A percentile compares a stretch with the other conserved stretches of the same genome.
Conservation (phyloP, 53 echinoderm and acorn worm genomes). For the Echinarachnius parma region DNA sequence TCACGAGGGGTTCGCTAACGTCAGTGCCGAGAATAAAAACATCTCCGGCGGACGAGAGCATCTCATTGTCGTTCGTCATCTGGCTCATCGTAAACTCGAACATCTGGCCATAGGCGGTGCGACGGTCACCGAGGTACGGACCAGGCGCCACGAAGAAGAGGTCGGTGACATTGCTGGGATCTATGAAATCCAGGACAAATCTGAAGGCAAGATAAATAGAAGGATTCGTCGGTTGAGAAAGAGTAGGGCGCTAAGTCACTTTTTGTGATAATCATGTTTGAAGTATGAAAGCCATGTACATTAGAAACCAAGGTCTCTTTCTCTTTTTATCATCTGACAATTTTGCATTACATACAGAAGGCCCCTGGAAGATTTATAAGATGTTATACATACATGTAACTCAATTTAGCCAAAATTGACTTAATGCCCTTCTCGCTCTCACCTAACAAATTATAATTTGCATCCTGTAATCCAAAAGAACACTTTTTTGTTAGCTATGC, state of each 20-base stretch:
- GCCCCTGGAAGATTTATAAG: too few species aligned
- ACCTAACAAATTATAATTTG: too few species aligned
- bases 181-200: conserved; percentile 69
- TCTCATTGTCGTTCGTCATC: conserved; percentile 59
- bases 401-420: too few species aligned
- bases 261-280: too few species aligned
- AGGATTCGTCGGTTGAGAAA: too few species aligned
- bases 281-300: background rate
- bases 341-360: too few species aligned
- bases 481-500: too few species aligned
- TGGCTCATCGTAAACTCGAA: conserved; percentile 78
- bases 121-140: conserved; percentile 67
- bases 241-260: too few species aligned
- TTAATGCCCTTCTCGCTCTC: too few species aligned
- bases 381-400: too few species aligned
- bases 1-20: conserved; percentile 51
- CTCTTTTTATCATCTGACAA: too few species aligned
- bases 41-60: conserved; percentile 62
- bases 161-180: conserved; percentile 50
- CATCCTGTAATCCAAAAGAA: too few species aligned
- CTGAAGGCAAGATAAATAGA: conserved; percentile 49
- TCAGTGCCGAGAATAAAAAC: conserved; percentile 70
- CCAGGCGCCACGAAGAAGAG: conserved; percentile 77
- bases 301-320: background rate
- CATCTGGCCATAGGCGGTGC: conserved; percentile 79